phyloP scores from a whole-genome alignment of 2,797 vertebrate species.

The Enteromius trimaculatus region DNA sequence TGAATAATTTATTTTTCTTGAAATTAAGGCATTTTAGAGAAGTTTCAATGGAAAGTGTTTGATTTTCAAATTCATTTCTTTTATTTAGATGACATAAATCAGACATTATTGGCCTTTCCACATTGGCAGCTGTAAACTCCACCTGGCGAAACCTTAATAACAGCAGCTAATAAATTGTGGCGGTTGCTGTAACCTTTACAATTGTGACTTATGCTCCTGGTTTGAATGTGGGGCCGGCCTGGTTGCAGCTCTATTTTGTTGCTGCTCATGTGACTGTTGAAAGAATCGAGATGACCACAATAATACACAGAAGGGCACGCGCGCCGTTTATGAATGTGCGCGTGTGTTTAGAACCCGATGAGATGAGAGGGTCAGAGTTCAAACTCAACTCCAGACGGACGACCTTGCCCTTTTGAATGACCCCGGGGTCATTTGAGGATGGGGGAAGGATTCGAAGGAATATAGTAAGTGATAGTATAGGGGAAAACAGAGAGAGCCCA shows the following conservation, averaged over 20 bases:
- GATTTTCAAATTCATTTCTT: background rate
- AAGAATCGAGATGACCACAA: slow-evolving; percentile 78
- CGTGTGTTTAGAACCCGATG: slow-evolving; percentile 77
- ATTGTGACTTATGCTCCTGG: slow-evolving; percentile 24
- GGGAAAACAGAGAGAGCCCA: slow-evolving; percentile 46
- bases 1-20: background rate
- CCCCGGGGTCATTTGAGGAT: slow-evolving; percentile 72
- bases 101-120: slow-evolving; percentile 1
- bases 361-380: slow-evolving; percentile 77
- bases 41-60: background rate
- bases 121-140: slow-evolving; percentile 7
- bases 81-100: background rate
- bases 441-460: slow-evolving; percentile 63
- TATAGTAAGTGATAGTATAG: slow-evolving; percentile 18
- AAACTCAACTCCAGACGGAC: slow-evolving; percentile 81
- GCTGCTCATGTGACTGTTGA: slow-evolving; percentile 35
- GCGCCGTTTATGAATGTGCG: slow-evolving; percentile 56
- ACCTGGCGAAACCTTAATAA: background rate
- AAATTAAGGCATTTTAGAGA: background rate
- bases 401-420: slow-evolving; percentile 78
- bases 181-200: slow-evolving; percentile 23
- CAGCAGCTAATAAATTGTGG: slow-evolving; percentile 22
- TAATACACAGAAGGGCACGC: slow-evolving; percentile 75
- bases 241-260: slow-evolving; percentile 14
- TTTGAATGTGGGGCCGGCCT: slow-evolving; percentile 18